Conservation (phyloP, 1,140 invertebrate species). For the Nephila pilipes region DNA sequence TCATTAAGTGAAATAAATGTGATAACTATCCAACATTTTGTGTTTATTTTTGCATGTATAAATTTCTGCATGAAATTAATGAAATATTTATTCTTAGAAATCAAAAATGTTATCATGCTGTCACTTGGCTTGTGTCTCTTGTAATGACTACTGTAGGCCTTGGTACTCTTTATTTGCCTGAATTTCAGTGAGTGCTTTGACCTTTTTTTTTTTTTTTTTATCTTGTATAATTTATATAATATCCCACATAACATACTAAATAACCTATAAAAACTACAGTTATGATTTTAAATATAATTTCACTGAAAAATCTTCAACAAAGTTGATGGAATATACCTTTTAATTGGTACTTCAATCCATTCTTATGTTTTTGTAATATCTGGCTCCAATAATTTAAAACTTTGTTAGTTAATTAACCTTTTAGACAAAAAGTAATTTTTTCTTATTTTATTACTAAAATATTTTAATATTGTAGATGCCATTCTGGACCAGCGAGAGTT, state of each 20-base stretch:
- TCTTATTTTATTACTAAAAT: neutral
- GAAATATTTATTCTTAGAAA: conserved; percentile 36
- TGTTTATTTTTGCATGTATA: no score
- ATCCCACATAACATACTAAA: neutral
- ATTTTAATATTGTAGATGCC: conserved; percentile 84
- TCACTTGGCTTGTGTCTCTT: conserved; percentile 43
- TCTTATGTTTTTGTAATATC: no score
- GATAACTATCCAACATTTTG: neutral
- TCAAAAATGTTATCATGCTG: conserved; percentile 49
- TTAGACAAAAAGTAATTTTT: neutral
- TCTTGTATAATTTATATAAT: no score
- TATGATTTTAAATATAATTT: neutral
- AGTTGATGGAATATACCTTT: neutral
- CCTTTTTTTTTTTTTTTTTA: no score
- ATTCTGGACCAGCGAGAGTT: conserved; percentile 85
- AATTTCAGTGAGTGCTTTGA: conserved; percentile 58
- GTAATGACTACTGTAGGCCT: conserved; percentile 40
- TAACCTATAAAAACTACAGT: neutral
- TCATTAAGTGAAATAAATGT: no score
- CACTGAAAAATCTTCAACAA: neutral
- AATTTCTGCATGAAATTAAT: no score
- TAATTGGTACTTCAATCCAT: neutral
- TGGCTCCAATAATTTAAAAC: no score
- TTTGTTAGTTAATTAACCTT: no score
- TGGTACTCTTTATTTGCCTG: conserved; percentile 69